A percentile compares a stretch with the other conserved stretches of the same genome.
Conservation (phyloP, 2,888 invertebrate species). For the Andrena flavipes region DNA sequence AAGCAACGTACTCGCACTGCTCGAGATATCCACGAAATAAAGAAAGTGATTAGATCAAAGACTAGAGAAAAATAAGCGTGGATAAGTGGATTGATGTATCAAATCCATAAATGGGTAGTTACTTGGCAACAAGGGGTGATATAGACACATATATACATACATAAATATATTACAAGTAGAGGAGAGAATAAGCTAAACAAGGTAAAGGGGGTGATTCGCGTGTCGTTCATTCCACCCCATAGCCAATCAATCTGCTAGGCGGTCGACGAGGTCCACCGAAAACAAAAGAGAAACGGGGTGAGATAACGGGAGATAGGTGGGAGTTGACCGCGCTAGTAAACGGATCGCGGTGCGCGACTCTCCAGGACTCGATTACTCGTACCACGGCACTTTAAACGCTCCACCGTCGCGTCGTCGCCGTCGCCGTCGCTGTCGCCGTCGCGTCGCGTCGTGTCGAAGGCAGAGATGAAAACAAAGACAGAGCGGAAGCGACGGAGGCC, state of each 20-base stretch:
- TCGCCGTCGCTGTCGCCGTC: conserved; percentile 21
- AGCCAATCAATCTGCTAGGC: conserved; percentile 74
- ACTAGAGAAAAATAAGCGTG: too few species aligned
- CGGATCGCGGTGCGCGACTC: conserved; percentile 57
- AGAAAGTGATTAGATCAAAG: background rate
- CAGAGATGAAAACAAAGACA: background rate
- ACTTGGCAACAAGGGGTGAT: too few species aligned
- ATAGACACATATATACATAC: background rate
- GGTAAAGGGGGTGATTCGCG: conserved; percentile 15
- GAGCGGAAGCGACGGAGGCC: background rate
- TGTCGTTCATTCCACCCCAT: conserved; percentile 69
- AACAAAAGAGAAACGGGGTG: conserved; percentile 44
- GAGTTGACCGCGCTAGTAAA: conserved; percentile 47
- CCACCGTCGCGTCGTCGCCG: conserved; percentile 57
- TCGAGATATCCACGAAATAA: background rate
- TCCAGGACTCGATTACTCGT: conserved; percentile 64
- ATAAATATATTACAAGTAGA: background rate
- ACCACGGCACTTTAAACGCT: conserved; percentile 48
- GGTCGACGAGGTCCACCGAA: conserved; percentile 57
- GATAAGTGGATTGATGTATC: too few species aligned
- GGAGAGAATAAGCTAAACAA: background rate
- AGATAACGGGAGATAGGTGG: conserved; percentile 12
- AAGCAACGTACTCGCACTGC: conserved; percentile 43
- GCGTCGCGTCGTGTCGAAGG: conserved; percentile 47
- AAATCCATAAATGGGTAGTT: background rate